Evolutionary conservation across 37 sponge, comb jelly and placozoan species (phyloP), one percentile per base, ranked within the genome.

Genomic region (Ephydatia muelleri): DNA sequence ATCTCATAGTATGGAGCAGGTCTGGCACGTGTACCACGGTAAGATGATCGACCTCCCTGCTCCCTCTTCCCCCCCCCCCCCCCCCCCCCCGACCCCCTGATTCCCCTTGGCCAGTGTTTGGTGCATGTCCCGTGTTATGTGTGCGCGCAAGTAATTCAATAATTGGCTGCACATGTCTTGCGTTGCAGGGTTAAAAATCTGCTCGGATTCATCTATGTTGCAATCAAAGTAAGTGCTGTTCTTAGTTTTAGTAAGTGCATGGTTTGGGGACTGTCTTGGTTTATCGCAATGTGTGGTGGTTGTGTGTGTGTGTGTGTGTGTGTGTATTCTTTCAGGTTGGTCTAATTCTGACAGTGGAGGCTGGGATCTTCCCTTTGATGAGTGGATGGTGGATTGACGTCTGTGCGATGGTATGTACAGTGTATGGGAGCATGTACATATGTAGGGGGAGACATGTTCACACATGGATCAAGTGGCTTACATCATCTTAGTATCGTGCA

Each of bases 341-440:
- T 6, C 14, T 94, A 85, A 83, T 96, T 27, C 76, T 94, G 57
- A 68, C 81, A 33, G 92, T 97, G 11, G 94, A 97, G 86, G 96
- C 98, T 79, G 94, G 89, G 11, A 79, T 97, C 8, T 97, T 97
- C 71, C 98, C 98, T 22, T 80, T 91, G 28, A 80, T 95, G 84
- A 93, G 98, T 85, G 98, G 98, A 32, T 97, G 96, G 96, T 97
- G 98, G 98, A 91, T 97, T 37, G 96, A 97, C 86, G 93, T 97
- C 67, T 97, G 98, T 79, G 91, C 96, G 3, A 90, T 95, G 85
- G 97, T 96, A 47, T 88, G 92, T 83, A 1, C 30, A 21, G 16
- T 38, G 28, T 27, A 2, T 57, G 25, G 0, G 12, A n/a, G 27
- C 26, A 33, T 64, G 29, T 78, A 16, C 23, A 19, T n/a, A n/a